Percentiles rank a stretch among this genome's conserved stretches.
These are phyloP conservation scores for Xiphophorus couchianus DNA, from an alignment of 2,113 vertebrate species.

Conservation along the genomic window DNA sequence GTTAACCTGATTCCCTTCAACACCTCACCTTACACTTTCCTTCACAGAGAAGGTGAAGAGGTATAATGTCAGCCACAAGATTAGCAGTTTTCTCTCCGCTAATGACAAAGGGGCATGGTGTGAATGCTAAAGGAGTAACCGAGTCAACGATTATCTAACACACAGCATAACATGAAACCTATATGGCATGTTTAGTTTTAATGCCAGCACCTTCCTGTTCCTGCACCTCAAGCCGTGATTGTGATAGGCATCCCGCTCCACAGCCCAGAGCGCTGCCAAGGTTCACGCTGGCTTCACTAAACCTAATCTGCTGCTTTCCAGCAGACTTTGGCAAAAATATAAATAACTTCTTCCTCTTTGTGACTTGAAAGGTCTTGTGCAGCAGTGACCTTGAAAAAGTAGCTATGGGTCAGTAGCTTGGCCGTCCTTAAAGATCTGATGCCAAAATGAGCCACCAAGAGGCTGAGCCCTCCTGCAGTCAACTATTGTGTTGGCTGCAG, in stretches of 20 bases:
- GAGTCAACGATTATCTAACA: slow-evolving; percentile 22
- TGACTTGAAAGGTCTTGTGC: slow-evolving; percentile 15
- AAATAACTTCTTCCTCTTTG: slow-evolving; percentile 4
- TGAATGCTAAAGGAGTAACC: slow-evolving; percentile 10
- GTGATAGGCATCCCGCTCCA: slow-evolving; percentile 19
- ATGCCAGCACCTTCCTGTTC: slow-evolving; percentile 1
- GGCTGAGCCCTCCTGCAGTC: too few species aligned
- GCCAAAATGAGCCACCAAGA: neutral
- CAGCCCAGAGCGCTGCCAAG: slow-evolving; percentile 29
- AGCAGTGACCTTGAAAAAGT: slow-evolving; percentile 11
- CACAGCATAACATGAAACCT: slow-evolving; percentile 4
- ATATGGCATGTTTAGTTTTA: slow-evolving; percentile 2
- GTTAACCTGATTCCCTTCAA: slow-evolving; percentile 3
- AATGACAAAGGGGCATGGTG: neutral
- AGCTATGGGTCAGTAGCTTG: neutral
- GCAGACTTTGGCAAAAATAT: slow-evolving; percentile 2
- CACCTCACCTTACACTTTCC: slow-evolving; percentile 12
- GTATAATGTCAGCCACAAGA: slow-evolving; percentile 26
- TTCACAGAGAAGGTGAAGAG: slow-evolving; percentile 40
- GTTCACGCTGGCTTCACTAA: slow-evolving; percentile 10
- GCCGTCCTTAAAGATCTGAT: slow-evolving; percentile 4
- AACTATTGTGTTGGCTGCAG: too few species aligned
- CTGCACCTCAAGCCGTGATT: slow-evolving; percentile 2
- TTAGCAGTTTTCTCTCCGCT: neutral
- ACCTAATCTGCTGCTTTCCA: slow-evolving; percentile 15